A percentile compares a stretch with the other conserved stretches of the same genome.
These are phyloP conservation scores for Gastrophryne carolinensis DNA, from an alignment of 2,797 vertebrate genomes.

Conservation along the genomic window DNA sequence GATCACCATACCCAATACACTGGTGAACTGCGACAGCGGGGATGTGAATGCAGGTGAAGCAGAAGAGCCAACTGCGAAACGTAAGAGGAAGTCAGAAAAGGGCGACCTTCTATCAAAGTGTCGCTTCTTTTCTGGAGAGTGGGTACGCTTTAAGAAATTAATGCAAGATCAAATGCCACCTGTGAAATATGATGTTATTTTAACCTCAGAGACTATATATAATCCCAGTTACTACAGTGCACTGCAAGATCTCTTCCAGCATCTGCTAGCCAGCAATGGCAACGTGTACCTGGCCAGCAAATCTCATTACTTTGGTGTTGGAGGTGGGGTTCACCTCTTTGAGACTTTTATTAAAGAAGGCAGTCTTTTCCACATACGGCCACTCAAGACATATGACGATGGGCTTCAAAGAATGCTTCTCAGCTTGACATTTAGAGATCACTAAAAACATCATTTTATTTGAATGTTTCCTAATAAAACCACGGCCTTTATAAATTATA, in stretches of 20 bases:
- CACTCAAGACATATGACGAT: not conserved
- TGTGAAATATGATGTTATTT: slow-evolving; percentile 84
- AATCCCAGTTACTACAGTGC: slow-evolving; percentile 81
- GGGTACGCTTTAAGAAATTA: slow-evolving; percentile 80
- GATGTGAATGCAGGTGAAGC: not conserved
- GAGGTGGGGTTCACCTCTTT: slow-evolving; percentile 87
- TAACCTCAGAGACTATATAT: slow-evolving; percentile 95
- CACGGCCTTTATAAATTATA: too few species aligned
- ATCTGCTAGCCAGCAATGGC: slow-evolving; percentile 75
- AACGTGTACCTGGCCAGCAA: slow-evolving; percentile 88
- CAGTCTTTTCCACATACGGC: slow-evolving; percentile 70
- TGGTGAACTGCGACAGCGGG: slow-evolving; percentile 73
- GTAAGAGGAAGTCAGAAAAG: slow-evolving; percentile 40
- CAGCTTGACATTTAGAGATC: not conserved
- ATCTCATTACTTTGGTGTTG: slow-evolving; percentile 93
- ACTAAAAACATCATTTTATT: too few species aligned
- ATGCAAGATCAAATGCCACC: slow-evolving; percentile 63
- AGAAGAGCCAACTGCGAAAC: slow-evolving; percentile 56
- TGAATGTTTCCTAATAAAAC: too few species aligned
- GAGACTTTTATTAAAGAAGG: slow-evolving; percentile 78
- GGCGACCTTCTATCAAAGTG: slow-evolving; percentile 64
- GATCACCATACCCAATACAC: slow-evolving; percentile 84
- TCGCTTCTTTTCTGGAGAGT: slow-evolving; percentile 90
- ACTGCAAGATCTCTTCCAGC: slow-evolving; percentile 78
- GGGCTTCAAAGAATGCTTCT: slow-evolving; percentile 21